phyloP scores from a whole-genome alignment of 2,113 vertebrate genomes.

The Nerophis lumbriciformis region DNA sequence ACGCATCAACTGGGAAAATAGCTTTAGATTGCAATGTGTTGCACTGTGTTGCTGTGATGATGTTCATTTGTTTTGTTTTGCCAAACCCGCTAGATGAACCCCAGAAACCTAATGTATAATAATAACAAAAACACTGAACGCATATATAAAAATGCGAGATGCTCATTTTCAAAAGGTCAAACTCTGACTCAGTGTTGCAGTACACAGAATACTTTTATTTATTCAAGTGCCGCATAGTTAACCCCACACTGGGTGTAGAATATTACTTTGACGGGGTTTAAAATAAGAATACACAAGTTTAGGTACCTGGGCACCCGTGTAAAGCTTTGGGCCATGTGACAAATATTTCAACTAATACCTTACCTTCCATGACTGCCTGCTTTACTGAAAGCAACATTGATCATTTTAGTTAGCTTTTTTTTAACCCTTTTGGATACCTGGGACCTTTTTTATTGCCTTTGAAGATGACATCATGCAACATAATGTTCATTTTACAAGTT shows the following conservation, averaged over 20 bases:
- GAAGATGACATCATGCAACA: too few species aligned
- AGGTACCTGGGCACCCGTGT: background rate
- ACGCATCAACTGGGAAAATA: conserved; percentile 14
- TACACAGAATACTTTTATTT: background rate
- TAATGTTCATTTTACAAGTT: too few species aligned
- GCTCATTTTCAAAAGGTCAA: conserved; percentile 2
- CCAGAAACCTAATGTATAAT: background rate
- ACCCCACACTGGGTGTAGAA: background rate
- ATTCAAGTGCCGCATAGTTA: background rate
- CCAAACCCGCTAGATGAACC: background rate
- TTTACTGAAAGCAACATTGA: background rate
- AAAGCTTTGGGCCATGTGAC: background rate
- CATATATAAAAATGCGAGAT: background rate
- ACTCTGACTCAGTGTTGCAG: background rate
- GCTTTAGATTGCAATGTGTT: conserved; percentile 11
- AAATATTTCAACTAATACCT: too few species aligned
- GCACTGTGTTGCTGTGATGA: conserved; percentile 1
- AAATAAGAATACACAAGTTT: background rate
- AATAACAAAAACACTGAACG: background rate
- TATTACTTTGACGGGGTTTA: too few species aligned
- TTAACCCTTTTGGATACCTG: background rate
- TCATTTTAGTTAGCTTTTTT: background rate
- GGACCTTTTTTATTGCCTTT: too few species aligned
- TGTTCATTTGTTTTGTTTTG: background rate
- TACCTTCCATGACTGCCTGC: background rate